phyloP scores from a whole-genome alignment of 23 tunicate genomes.

The Styela plicata region DNA sequence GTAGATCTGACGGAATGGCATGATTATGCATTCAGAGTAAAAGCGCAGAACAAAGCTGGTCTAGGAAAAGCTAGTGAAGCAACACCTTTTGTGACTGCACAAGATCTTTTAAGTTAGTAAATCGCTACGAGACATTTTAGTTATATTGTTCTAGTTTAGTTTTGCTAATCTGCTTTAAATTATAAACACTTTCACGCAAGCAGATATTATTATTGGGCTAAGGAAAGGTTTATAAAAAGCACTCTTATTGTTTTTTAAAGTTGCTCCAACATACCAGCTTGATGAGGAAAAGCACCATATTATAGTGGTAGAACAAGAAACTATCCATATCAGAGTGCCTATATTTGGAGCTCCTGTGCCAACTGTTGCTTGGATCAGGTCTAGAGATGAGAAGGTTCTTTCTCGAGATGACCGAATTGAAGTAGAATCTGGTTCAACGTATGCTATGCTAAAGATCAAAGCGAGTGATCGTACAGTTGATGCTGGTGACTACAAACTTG shows the following conservation, averaged over 20 bases:
- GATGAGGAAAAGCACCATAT: slow-evolving; percentile 8
- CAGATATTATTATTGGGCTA: too few species aligned
- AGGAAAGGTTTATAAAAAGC: too few species aligned
- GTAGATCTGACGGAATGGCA: slow-evolving; percentile 25
- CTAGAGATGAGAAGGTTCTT: not conserved
- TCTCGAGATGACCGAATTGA: slow-evolving; percentile 12
- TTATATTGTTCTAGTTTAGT: too few species aligned
- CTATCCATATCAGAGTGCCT: slow-evolving; percentile 11
- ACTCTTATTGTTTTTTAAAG: slow-evolving; percentile 7
- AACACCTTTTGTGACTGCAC: slow-evolving; percentile 21
- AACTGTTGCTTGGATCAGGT: slow-evolving; percentile 19
- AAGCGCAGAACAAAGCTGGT: slow-evolving; percentile 37
- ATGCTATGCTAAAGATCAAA: slow-evolving; percentile 10
- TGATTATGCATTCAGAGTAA: slow-evolving; percentile 30
- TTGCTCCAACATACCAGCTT: slow-evolving; percentile 5
- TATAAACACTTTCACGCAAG: too few species aligned
- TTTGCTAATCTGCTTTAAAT: too few species aligned
- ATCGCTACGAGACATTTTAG: too few species aligned
- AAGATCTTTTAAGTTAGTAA: slow-evolving; percentile 14
- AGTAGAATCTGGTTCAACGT: slow-evolving; percentile 10
- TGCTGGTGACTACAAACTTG: slow-evolving; percentile 33
- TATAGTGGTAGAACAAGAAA: slow-evolving; percentile 16
- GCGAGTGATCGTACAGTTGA: not conserved
- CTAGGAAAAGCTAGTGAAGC: slow-evolving; percentile 14
- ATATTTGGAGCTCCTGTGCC: slow-evolving; percentile 24